A percentile compares a stretch with the other conserved stretches of the same genome.
Evolutionary conservation across 2,797 vertebrate genomes (phyloP).

Genomic region (Hoplostethus mediterraneus): DNA sequence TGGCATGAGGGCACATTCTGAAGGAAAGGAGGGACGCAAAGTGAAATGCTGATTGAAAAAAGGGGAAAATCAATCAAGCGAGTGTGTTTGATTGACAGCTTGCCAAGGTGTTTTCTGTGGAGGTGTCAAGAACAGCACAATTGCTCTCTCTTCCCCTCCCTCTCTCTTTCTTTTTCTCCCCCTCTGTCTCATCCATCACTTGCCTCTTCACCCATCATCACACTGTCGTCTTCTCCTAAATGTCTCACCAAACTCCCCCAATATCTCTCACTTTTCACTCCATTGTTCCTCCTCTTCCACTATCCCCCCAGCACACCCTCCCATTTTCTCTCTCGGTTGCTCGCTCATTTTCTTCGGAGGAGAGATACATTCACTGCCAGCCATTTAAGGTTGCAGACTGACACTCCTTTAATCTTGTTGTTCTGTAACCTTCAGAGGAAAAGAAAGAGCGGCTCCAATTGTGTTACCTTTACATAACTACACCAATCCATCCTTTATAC

Average conservation of each 20-base stretch:
- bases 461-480: slow-evolving; percentile 66
- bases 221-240: slow-evolving; percentile 73
- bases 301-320: slow-evolving; percentile 40
- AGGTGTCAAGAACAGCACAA: slow-evolving; percentile 86
- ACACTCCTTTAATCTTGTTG: slow-evolving; percentile 84
- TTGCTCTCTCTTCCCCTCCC: slow-evolving; percentile 71
- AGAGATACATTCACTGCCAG: slow-evolving; percentile 68
- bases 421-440: slow-evolving; percentile 79
- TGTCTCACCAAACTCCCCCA: slow-evolving; percentile 70
- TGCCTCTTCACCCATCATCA: slow-evolving; percentile 79
- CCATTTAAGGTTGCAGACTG: slow-evolving; percentile 76
- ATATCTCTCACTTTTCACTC: slow-evolving; percentile 70
- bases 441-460: slow-evolving; percentile 64
- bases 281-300: slow-evolving; percentile 63
- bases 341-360: slow-evolving; percentile 60
- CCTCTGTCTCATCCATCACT: slow-evolving; percentile 81
- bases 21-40: slow-evolving; percentile 67
- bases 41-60: slow-evolving; percentile 85
- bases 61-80: slow-evolving; percentile 85
- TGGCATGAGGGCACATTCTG: slow-evolving; percentile 68
- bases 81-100: slow-evolving; percentile 82
- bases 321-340: slow-evolving; percentile 44
- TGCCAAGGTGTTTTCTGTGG: slow-evolving; percentile 84
- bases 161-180: slow-evolving; percentile 60
- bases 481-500: slow-evolving; percentile 53